Conservation (phyloP, 2,113 vertebrate genomes). For the Panthera leo region DNA sequence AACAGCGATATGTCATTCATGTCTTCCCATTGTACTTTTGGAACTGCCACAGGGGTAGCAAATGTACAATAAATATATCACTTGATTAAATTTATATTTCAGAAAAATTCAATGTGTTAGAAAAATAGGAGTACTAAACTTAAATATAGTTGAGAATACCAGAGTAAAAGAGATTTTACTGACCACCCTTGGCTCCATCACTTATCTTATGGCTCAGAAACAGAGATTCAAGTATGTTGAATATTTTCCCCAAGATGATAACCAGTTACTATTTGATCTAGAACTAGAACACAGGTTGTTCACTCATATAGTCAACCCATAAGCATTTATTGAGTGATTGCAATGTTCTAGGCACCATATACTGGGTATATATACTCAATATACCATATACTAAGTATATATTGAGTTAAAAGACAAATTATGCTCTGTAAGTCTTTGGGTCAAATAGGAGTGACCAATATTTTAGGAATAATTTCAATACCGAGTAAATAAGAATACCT, state of each 20-base stretch:
- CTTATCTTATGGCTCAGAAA: background rate
- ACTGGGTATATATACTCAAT: too few species aligned
- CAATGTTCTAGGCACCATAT: background rate
- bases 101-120: constrained; percentile 7
- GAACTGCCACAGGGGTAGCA: constrained; percentile 1
- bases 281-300: background rate
- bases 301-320: background rate
- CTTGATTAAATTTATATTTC: constrained; percentile 38
- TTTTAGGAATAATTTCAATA: background rate
- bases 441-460: background rate
- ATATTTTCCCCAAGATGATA: background rate
- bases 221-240: background rate
- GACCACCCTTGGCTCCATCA: background rate
- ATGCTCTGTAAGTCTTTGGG: background rate
- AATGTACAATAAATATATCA: constrained; percentile 6
- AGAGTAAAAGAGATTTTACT: background rate
- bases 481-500: background rate
- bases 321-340: background rate
- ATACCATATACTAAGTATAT: background rate
- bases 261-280: background rate
- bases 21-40: constrained; percentile 46
- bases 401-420: background rate
- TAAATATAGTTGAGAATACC: background rate
- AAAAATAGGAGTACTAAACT: background rate
- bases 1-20: constrained; percentile 42